Base-by-base conservation (phyloP, 2,888 invertebrate species). In the Watsonalla binaria region DNA sequence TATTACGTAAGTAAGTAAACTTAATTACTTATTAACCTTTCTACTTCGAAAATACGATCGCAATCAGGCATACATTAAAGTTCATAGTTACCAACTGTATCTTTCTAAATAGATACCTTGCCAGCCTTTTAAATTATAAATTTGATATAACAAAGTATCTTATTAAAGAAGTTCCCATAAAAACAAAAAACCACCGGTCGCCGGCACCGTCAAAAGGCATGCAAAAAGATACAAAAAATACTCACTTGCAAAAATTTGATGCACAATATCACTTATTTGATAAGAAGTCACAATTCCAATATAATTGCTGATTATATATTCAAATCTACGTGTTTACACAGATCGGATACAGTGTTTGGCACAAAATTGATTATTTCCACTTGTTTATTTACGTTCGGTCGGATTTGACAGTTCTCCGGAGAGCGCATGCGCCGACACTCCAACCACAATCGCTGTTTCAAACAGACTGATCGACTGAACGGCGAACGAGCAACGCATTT, bases 321-420 rank as follows among this genome's bases (percentile, higher is more conserved):
- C 57, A 61, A 61, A 65, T 57, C 54, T 51, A 54, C 8, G 42
- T 42, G 8, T 5, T 11, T 42, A 11, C 11, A 42, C 5, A 62
- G 60, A 68, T 65, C 64, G 68, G 61, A 60, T 60, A 62, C 59
- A 59, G 57, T 54, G 62, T 72, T 76, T 68, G 65, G 72, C 76
- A 80, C 86, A 72, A 42, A 74, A 69, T 70, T 24, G 24, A 24
- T 24, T 69, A 56, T 70, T 62, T 70, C 77, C 86, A 86, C 84
- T 86, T 84, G 82, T 85, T 85, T 88, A 82, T 85, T 87, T 87
- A 84, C 85, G 80, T 82, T 75, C 72, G 74, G 76, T 79, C 78
- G 78, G 77, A 73, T 76, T 74, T 81, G 84, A 82, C 82, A 81
- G 80, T 76, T 70, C 74, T 77, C 61, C 60, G 51, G 52, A 66